A percentile compares a stretch with the other conserved stretches of the same genome.
Conservation (phyloP, 2,113 vertebrate species). For the Neotragus moschatus region DNA sequence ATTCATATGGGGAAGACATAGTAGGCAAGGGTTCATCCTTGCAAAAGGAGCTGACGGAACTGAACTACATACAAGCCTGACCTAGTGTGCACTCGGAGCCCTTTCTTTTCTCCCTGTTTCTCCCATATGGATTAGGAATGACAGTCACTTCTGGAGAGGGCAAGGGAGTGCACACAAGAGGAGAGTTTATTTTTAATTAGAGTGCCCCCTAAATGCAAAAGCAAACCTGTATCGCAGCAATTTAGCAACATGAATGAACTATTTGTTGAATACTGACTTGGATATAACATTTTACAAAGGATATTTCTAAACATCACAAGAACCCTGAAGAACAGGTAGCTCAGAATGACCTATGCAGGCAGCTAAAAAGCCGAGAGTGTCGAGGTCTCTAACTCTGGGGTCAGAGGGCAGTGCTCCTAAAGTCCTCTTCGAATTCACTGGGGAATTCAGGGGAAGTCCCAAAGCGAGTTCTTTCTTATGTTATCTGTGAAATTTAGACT, state of each 20-base stretch:
- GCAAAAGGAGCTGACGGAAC: background rate
- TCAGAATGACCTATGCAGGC: background rate
- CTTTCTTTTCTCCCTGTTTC: background rate
- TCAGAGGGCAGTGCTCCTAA: background rate
- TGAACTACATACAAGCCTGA: background rate
- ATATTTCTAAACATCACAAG: background rate
- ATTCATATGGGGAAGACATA: conserved; percentile 21
- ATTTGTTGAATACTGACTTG: background rate
- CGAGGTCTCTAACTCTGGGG: background rate
- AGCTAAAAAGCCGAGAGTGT: background rate
- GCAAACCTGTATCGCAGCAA: background rate
- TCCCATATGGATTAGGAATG: background rate
- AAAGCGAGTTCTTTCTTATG: background rate
- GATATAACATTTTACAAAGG: background rate
- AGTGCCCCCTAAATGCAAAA: background rate
- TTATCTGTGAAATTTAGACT: background rate
- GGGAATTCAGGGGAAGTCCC: background rate
- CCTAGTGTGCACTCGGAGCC: background rate
- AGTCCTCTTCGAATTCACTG: background rate
- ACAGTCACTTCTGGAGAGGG: background rate
- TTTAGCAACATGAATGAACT: background rate
- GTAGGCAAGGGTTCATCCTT: background rate
- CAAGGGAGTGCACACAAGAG: background rate
- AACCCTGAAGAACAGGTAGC: background rate
- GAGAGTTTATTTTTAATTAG: background rate